phyloP scores from a whole-genome alignment of 2,113 vertebrate genomes.

The Camelus bactrianus region DNA sequence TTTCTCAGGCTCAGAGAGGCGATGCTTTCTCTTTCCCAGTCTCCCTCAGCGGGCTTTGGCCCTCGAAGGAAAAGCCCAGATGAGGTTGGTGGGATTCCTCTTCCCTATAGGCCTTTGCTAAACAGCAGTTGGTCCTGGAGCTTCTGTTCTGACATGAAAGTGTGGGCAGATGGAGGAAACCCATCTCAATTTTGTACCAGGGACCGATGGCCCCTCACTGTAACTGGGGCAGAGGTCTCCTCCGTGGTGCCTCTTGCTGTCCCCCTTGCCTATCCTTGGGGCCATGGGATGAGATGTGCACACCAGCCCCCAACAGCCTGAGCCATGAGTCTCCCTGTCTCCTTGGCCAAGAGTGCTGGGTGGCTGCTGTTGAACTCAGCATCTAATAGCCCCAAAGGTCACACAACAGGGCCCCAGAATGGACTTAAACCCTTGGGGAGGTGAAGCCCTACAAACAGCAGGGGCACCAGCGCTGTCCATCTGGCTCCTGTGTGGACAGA shows the following conservation, averaged over 20 bases:
- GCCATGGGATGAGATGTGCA: background rate
- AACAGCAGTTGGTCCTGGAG: background rate
- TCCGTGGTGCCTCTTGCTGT: background rate
- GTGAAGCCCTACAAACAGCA: background rate
- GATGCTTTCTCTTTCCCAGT: background rate
- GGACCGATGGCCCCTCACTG: background rate
- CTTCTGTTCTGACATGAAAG: conserved; percentile 6
- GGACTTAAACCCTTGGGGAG: background rate
- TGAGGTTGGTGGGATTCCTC: conserved; percentile 20
- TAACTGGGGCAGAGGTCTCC: background rate
- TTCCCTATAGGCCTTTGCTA: background rate
- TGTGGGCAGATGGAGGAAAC: background rate
- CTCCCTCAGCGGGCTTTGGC: background rate
- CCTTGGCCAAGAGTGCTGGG: background rate
- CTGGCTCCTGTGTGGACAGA: background rate
- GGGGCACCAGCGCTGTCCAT: background rate
- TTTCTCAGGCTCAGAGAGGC: background rate
- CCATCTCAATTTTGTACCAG: background rate
- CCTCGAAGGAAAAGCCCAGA: background rate
- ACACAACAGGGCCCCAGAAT: background rate
- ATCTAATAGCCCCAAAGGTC: background rate
- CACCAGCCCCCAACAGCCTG: background rate
- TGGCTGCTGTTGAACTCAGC: background rate
- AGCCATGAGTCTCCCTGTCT: background rate
- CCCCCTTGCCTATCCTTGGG: background rate